Evolutionary conservation across 2,797 vertebrate genomes (phyloP).

Genomic region (Argya squamiceps): DNA sequence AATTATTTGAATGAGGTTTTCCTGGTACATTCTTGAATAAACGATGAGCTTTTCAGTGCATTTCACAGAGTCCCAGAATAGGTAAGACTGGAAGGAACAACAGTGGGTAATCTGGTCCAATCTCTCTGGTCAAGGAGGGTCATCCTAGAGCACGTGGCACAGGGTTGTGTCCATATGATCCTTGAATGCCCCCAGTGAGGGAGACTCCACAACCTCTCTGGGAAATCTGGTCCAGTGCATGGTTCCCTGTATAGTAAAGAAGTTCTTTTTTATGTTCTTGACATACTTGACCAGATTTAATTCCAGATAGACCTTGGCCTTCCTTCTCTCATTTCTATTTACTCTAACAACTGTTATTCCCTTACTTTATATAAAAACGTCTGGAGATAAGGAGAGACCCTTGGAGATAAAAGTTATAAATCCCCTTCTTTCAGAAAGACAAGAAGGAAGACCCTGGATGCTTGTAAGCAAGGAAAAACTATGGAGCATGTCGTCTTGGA

Average conservation of each 20-base stretch:
- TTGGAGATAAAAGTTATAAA: background rate
- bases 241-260: background rate
- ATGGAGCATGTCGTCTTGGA: background rate
- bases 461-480: background rate
- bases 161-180: rapidly evolving
- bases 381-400: background rate
- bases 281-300: background rate
- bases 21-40: background rate
- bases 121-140: background rate
- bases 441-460: background rate
- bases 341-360: background rate
- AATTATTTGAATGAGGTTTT: background rate
- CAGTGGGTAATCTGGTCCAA: background rate
- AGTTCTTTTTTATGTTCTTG: background rate
- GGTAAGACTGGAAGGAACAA: background rate
- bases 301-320: background rate
- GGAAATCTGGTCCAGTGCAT: background rate
- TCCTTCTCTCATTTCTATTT: background rate
- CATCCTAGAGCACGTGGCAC: background rate
- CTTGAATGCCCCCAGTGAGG: background rate
- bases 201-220: background rate
- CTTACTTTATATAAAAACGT: background rate
- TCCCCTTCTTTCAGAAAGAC: background rate
- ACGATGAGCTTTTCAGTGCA: background rate
- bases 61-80: background rate